Evolutionary conservation across 2,113 vertebrate species (phyloP).

Genomic region (Pseudolaguvia tuberculata): DNA sequence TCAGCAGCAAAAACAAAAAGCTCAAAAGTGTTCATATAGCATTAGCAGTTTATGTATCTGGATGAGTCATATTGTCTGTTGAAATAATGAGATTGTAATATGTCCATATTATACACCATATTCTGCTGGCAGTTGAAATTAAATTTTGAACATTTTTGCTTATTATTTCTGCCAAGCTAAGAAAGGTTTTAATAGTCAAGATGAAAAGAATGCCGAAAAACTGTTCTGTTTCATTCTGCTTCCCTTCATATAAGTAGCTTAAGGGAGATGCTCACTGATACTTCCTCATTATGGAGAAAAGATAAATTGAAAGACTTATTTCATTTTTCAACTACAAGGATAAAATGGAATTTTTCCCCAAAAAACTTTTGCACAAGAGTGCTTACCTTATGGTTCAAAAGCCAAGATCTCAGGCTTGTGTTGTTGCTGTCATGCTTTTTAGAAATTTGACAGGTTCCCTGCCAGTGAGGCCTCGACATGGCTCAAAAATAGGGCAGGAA

Average conservation of each 20-base stretch:
- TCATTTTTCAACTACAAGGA: neutral
- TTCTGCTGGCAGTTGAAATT: too few species aligned
- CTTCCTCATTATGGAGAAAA: neutral
- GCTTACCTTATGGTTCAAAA: constrained; percentile 19
- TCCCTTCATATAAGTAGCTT: neutral
- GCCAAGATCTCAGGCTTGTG: neutral
- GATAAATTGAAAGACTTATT: neutral
- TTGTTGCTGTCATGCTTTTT: constrained; percentile 13
- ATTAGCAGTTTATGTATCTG: neutral
- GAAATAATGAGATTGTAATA: too few species aligned
- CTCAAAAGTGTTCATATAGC: too few species aligned
- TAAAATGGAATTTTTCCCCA: neutral
- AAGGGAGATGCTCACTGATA: neutral
- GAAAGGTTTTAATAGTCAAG: neutral
- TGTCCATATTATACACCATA: neutral
- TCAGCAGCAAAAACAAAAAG: too few species aligned
- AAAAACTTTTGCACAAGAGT: neutral
- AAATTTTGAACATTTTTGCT: neutral
- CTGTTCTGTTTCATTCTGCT: neutral
- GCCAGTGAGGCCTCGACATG: constrained; percentile 6
- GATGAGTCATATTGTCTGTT: neutral
- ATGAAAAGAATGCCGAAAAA: neutral
- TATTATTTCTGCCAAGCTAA: neutral
- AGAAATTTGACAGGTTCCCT: constrained; percentile 33
- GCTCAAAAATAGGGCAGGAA: neutral